phyloP scores from a whole-genome alignment of 1,140 invertebrate genomes.

The Chrysoperla carnea region DNA sequence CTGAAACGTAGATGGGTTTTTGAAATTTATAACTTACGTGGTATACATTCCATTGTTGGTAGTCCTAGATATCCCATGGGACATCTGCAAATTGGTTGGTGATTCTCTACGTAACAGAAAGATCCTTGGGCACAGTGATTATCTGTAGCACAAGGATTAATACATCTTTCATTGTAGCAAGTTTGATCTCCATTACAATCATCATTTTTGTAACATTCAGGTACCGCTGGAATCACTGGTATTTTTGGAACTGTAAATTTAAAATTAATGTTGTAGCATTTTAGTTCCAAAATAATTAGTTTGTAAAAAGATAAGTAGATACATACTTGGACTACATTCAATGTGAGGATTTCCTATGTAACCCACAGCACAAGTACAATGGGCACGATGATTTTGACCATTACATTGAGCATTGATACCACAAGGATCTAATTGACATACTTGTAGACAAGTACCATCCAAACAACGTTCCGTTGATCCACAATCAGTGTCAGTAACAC shows the following conservation, averaged over 20 bases:
- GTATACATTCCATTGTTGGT: conserved; percentile 48
- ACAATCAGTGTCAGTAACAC: conserved; percentile 57
- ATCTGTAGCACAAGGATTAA: conserved; percentile 52
- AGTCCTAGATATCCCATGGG: conserved; percentile 61
- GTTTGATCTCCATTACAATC: conserved; percentile 56
- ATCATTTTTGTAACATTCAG: conserved; percentile 55
- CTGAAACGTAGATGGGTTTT: not conserved
- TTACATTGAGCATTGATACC: conserved; percentile 72
- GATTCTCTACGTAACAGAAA: conserved; percentile 58
- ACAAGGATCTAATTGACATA: conserved; percentile 57
- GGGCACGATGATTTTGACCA: conserved; percentile 50
- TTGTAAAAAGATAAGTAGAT: conserved; percentile 4
- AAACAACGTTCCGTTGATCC: conserved; percentile 49
- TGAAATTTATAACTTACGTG: conserved; percentile 38
- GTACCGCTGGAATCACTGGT: conserved; percentile 21
- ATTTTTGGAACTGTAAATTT: conserved; percentile 27
- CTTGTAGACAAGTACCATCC: conserved; percentile 56
- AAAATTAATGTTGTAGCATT: not conserved
- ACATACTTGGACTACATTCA: conserved; percentile 50
- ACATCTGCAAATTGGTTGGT: conserved; percentile 60
- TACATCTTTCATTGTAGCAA: conserved; percentile 56
- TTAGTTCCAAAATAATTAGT: too few relatives aligned
- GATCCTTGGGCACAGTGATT: conserved; percentile 56
- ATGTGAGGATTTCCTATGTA: conserved; percentile 68
- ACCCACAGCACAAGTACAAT: conserved; percentile 58